Conservation (phyloP, 2,113 vertebrate species). For the Cinclus cinclus region DNA sequence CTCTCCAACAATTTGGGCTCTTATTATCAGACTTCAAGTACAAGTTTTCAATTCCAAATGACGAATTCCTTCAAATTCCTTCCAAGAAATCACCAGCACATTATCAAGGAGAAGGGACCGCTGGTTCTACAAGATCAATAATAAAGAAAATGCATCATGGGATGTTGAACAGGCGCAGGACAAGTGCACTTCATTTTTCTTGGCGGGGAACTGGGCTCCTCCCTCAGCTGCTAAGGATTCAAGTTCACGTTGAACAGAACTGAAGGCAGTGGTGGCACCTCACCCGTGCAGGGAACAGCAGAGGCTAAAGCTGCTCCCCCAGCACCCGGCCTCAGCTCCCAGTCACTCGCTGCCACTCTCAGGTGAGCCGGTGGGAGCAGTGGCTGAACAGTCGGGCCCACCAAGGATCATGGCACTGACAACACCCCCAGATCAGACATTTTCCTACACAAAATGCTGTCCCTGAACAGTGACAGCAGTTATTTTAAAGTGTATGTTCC, state of each 20-base stretch:
- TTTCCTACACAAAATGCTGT: not conserved
- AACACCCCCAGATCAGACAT: not conserved
- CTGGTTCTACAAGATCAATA: not conserved
- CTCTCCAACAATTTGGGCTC: not conserved
- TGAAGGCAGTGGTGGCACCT: accelerated
- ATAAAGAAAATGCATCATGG: not conserved
- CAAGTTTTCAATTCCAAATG: not conserved
- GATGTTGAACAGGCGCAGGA: not conserved
- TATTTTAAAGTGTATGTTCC: not conserved
- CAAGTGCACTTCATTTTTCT: not conserved
- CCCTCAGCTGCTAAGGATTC: accelerated
- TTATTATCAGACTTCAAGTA: not conserved
- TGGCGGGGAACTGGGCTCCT: not conserved
- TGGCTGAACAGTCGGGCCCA: not conserved
- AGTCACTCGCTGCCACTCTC: not conserved
- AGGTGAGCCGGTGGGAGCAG: accelerated
- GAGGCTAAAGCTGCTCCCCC: not conserved
- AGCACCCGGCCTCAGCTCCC: not conserved
- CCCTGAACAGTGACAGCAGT: not conserved
- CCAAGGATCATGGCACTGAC: accelerated
- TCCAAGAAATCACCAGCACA: not conserved
- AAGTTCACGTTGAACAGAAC: not conserved
- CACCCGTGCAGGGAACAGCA: not conserved
- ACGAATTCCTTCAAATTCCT: not conserved
- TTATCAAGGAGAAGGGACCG: not conserved